Percentiles rank a stretch among this genome's conserved stretches.
Evolutionary conservation across 1,140 invertebrate species (phyloP).

Genomic region (Phenacoccus solenopsis): DNA sequence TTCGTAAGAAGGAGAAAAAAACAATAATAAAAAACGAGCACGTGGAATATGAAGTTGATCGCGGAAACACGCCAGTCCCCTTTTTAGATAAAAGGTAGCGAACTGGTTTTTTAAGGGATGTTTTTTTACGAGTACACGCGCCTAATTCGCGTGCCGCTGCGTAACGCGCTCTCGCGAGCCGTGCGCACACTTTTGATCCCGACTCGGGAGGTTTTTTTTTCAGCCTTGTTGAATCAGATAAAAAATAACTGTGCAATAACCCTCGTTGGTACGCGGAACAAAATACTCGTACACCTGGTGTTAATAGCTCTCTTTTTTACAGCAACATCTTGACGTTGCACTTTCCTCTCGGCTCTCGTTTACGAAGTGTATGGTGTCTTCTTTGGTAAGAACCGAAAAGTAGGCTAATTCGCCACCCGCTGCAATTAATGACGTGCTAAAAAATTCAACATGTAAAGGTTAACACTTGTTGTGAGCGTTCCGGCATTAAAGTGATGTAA

Average conservation of each 20-base stretch:
- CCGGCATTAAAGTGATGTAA: too few relatives aligned
- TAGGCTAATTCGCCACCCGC: neutral
- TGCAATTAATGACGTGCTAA: too few relatives aligned
- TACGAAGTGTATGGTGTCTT: too few relatives aligned
- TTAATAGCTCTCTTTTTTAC: neutral
- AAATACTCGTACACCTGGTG: conserved; percentile 1
- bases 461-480: too few relatives aligned
- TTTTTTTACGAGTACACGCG: neutral
- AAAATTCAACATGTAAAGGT: too few relatives aligned
- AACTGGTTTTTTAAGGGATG: neutral
- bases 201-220: neutral
- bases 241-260: conserved; percentile 3
- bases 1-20: too few relatives aligned
- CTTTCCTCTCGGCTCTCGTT: neutral
- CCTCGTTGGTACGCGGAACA: neutral
- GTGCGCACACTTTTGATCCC: neutral
- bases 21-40: too few relatives aligned
- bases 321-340: conserved; percentile 7
- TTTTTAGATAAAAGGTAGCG: too few relatives aligned
- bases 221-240: neutral
- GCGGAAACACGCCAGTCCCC: too few relatives aligned
- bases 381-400: neutral
- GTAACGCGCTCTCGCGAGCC: neutral
- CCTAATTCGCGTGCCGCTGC: neutral
- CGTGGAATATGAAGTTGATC: too few relatives aligned